These are phyloP conservation scores for Pammene fasciana DNA, from an alignment of 2,888 invertebrate genomes.

Conservation along the genomic window DNA sequence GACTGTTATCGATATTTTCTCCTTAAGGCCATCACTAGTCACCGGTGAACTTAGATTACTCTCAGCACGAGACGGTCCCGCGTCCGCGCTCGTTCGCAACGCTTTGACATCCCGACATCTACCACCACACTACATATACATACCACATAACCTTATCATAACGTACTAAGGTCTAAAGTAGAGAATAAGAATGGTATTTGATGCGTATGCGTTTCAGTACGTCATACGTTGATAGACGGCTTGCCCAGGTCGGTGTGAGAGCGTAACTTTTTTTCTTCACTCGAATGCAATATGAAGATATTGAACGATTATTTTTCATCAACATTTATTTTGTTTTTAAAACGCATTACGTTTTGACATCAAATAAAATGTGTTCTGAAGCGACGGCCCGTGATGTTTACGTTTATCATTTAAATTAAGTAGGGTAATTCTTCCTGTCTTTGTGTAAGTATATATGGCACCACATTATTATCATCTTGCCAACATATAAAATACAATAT, in stretches of 20 bases:
- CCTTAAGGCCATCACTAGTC: slow-evolving; percentile 57
- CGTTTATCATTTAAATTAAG: slow-evolving; percentile 39
- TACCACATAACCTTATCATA: slow-evolving; percentile 47
- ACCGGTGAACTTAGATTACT: slow-evolving; percentile 78
- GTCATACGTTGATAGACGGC: slow-evolving; percentile 81
- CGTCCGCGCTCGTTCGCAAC: slow-evolving; percentile 82
- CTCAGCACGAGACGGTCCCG: slow-evolving; percentile 83
- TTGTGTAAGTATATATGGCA: slow-evolving; percentile 16
- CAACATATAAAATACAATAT: not conserved
- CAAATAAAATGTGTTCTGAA: slow-evolving; percentile 38
- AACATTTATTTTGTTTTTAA: slow-evolving; percentile 41
- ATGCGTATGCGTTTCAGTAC: slow-evolving; percentile 55
- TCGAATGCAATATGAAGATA: slow-evolving; percentile 78
- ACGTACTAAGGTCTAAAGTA: slow-evolving; percentile 49
- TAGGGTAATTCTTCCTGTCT: slow-evolving; percentile 27
- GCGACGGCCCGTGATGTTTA: slow-evolving; percentile 32
- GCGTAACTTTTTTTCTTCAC: slow-evolving; percentile 63
- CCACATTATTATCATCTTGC: not conserved
- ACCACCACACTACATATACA: slow-evolving; percentile 46
- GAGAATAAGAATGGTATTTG: slow-evolving; percentile 16
- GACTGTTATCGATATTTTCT: slow-evolving; percentile 52
- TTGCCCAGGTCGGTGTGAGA: slow-evolving; percentile 68
- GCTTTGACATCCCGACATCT: slow-evolving; percentile 82
- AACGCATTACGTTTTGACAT: slow-evolving; percentile 41
- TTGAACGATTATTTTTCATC: slow-evolving; percentile 77